These are phyloP conservation scores for Himalopsyche japonica DNA, from an alignment of 2,888 invertebrate genomes.

Conservation along the genomic window DNA sequence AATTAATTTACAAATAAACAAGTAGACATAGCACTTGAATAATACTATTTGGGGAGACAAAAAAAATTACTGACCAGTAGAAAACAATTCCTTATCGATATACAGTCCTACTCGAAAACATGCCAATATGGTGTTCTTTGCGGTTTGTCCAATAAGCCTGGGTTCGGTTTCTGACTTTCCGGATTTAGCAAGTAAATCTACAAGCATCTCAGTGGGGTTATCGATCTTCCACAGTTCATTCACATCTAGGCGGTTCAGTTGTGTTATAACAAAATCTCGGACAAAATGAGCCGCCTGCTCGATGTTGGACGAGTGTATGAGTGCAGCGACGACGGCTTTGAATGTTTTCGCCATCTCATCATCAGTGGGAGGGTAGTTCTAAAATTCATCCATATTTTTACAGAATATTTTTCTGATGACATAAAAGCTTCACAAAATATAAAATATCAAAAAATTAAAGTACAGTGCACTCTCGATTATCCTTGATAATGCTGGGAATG, in stretches of 20 bases:
- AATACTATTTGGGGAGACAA: background rate
- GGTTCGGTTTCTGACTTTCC: slow-evolving; percentile 70
- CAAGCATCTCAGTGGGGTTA: slow-evolving; percentile 75
- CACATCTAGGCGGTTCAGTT: slow-evolving; percentile 82
- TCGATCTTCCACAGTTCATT: slow-evolving; percentile 82
- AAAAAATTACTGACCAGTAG: slow-evolving; percentile 68
- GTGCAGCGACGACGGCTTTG: slow-evolving; percentile 79
- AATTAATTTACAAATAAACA: too few relatives aligned
- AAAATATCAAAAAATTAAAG: too few relatives aligned
- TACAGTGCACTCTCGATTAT: too few relatives aligned
- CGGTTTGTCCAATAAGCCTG: slow-evolving; percentile 78
- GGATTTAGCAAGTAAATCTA: slow-evolving; percentile 63
- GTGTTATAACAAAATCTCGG: slow-evolving; percentile 83
- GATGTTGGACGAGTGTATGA: slow-evolving; percentile 68
- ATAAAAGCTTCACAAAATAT: too few relatives aligned
- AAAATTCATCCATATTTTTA: slow-evolving; percentile 30
- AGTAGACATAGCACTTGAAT: too few relatives aligned
- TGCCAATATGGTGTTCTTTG: slow-evolving; percentile 78
- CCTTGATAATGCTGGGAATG: too few relatives aligned
- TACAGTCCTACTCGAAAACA: slow-evolving; percentile 90
- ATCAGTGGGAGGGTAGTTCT: slow-evolving; percentile 74
- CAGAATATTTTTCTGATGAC: too few relatives aligned
- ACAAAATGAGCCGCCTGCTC: slow-evolving; percentile 76
- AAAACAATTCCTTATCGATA: slow-evolving; percentile 75
- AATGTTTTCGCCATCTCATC: slow-evolving; percentile 73